A percentile compares a stretch with the other conserved stretches of the same genome.
These are phyloP conservation scores for Physocephala rufipes DNA, from an alignment of 2,888 invertebrate genomes.

Conservation along the genomic window DNA sequence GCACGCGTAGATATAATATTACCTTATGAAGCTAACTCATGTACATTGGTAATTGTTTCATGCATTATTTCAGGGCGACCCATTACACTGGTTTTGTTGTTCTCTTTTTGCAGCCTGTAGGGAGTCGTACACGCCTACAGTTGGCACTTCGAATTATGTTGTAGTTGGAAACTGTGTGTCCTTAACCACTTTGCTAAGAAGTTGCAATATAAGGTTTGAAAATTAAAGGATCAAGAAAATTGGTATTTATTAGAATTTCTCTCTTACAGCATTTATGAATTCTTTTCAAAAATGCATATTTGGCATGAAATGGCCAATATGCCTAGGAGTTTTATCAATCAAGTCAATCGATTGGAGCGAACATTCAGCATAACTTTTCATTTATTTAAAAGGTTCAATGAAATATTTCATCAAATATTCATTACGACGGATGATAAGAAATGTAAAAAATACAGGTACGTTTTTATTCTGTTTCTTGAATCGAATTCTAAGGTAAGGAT, in stretches of 20 bases:
- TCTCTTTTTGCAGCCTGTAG: conserved; percentile 91
- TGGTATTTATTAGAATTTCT: conserved; percentile 16
- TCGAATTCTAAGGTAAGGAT: too few species aligned
- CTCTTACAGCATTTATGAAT: conserved; percentile 81
- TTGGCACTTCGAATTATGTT: conserved; percentile 74
- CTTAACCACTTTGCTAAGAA: conserved; percentile 85
- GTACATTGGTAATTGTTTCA: conserved; percentile 2
- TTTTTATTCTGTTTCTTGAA: neutral
- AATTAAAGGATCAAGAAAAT: neutral
- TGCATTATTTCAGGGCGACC: conserved; percentile 72
- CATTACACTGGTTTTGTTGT: conserved; percentile 93
- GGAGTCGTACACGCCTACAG: conserved; percentile 81
- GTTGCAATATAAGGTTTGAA: conserved; percentile 84
- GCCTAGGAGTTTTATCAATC: conserved; percentile 81
- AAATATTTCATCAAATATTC: conserved; percentile 88
- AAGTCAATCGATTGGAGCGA: conserved; percentile 84
- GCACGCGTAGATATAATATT: neutral
- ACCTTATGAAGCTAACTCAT: neutral
- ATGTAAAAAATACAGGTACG: conserved; percentile 61
- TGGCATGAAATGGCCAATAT: conserved; percentile 96
- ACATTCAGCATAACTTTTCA: conserved; percentile 94
- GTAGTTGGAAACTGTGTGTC: conserved; percentile 92
- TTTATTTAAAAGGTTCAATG: conserved; percentile 91
- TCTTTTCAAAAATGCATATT: conserved; percentile 92
- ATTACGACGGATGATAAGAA: conserved; percentile 67